Evolutionary conservation across 2,888 invertebrate genomes (phyloP).

Genomic region (Himalopsyche japonica): DNA sequence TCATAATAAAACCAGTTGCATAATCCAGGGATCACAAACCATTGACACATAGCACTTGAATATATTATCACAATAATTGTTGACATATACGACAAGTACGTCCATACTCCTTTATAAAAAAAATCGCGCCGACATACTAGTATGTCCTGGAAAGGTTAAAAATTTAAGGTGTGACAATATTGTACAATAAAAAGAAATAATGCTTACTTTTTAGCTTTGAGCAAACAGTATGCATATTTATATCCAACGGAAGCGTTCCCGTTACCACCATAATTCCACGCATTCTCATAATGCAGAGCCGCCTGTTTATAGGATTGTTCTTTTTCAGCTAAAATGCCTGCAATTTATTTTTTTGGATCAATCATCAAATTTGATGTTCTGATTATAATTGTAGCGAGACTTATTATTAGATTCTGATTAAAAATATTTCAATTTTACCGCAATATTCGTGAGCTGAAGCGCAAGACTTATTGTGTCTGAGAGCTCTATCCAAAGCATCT

Average conservation of each 20-base stretch:
- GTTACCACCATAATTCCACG: constrained; percentile 84
- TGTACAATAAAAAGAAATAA: not conserved
- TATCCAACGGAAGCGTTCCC: constrained; percentile 86
- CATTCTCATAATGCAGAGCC: constrained; percentile 77
- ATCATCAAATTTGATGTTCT: not conserved
- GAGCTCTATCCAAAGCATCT: constrained; percentile 75
- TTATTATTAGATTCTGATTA: not conserved
- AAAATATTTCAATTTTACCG: constrained; percentile 45
- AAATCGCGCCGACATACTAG: no score
- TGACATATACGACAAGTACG: no score
- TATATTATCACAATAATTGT: no score
- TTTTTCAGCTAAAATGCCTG: constrained; percentile 86
- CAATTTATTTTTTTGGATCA: constrained; percentile 41
- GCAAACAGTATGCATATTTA: constrained; percentile 87
- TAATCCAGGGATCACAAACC: no score
- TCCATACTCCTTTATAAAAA: no score
- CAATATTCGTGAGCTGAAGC: constrained; percentile 86
- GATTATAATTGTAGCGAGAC: not conserved
- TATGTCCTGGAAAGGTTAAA: no score
- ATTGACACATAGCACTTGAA: no score
- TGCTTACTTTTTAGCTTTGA: constrained; percentile 76
- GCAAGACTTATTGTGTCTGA: constrained; percentile 85
- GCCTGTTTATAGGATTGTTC: constrained; percentile 89
- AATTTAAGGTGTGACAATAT: no score
- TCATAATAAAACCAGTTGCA: no score